Evolutionary conservation across 2,888 invertebrate species (phyloP), one percentile per base, ranked within the genome.

Genomic region (Epistrophe grossulariae): DNA sequence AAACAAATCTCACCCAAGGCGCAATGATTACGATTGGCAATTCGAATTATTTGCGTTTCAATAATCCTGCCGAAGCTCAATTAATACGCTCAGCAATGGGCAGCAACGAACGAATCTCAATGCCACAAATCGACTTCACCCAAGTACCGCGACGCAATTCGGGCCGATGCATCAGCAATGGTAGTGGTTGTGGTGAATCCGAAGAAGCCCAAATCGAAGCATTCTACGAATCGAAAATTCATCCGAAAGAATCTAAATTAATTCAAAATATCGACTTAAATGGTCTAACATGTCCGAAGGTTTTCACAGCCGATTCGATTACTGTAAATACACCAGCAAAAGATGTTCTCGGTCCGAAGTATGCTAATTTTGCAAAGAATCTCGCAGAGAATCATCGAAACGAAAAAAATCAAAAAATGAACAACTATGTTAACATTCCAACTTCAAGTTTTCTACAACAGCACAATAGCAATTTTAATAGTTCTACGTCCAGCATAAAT

Each of bases 1-100:
- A 98, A 52, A 96, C 96, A 5, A 94, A 97, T 89, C 94, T 98
- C 60, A 95, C 96, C 13, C 97, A 98, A 95, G 98, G 98, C 90
- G 97, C 97, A 91, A 98, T 98, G 97, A 94, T 98, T 88, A 97
- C 97, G 71, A 96, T 98, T 89, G 98, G 98, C 38, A 95, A 97
- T 68, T 97, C 98, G 71, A 98, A 97, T 93, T 97, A 97, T 93
- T 95, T 98, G 93, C 96, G 98, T 55, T 98, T 98, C 94, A 98
- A 98, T 93, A 97, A 98, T 92, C 98, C 98, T 0, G 96, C 96
- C 72, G 97, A 98, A 91, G 98, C 98, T 6, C 95, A 96, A 92
- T 94, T 97, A 90, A 96, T 98, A 94, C 97, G 97, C 92, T 96
- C 97, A 0, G 96, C 97, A 7, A 94, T 97, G 88, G 94, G 92